Conservation (phyloP, 2,113 vertebrate genomes). For the Loxodonta africana region DNA sequence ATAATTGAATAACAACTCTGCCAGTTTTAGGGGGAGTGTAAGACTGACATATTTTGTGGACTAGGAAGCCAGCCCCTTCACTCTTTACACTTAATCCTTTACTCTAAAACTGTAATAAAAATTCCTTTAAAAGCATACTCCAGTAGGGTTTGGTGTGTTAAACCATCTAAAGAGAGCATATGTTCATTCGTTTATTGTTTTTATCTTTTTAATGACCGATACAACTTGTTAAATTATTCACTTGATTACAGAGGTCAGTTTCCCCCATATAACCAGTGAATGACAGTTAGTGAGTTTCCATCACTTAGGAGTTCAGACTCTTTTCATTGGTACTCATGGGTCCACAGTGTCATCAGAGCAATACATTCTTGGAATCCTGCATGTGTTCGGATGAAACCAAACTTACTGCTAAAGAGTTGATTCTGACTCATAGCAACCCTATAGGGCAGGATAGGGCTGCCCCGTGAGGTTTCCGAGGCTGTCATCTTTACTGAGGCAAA, state of each 20-base stretch:
- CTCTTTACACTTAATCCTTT: neutral
- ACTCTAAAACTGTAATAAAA: neutral
- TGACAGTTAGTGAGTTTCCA: neutral
- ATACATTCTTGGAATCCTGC: neutral
- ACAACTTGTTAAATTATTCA: neutral
- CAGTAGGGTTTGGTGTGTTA: neutral
- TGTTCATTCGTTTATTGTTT: neutral
- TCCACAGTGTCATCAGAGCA: neutral
- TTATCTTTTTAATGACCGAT: conserved; percentile 12
- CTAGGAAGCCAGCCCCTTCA: neutral
- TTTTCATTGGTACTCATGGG: neutral
- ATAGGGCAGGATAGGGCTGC: too few relatives aligned
- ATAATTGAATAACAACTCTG: neutral
- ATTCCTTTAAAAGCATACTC: neutral
- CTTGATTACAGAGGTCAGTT: neutral
- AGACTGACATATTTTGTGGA: neutral
- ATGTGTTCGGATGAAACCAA: neutral
- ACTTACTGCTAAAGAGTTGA: too few relatives aligned
- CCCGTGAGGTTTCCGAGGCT: too few relatives aligned
- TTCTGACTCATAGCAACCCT: too few relatives aligned
- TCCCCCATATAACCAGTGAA: neutral
- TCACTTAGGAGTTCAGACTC: neutral
- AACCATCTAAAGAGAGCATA: neutral
- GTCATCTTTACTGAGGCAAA: too few relatives aligned
- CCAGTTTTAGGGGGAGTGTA: neutral